A percentile compares a stretch with the other conserved stretches of the same genome.
Conservation (phyloP, 2,797 vertebrate species). For the Sparus aurata region DNA sequence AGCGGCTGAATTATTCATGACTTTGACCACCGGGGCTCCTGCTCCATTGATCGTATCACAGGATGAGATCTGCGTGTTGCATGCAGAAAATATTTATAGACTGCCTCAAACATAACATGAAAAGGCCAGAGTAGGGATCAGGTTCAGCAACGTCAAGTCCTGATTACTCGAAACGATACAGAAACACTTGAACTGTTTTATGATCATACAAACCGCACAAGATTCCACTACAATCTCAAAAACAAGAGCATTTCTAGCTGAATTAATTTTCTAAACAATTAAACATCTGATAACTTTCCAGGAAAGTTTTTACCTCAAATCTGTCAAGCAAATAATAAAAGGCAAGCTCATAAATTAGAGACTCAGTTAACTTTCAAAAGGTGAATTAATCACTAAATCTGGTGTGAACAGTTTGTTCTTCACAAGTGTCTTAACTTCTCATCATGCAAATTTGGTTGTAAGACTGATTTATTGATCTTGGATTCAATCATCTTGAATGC, state of each 20-base stretch:
- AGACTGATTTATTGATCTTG: background rate
- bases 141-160: background rate
- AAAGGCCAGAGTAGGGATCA: background rate
- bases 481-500: background rate
- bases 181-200: background rate
- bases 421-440: background rate
- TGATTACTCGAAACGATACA: slow-evolving; percentile 2
- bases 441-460: background rate
- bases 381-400: background rate
- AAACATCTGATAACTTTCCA: background rate
- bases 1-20: slow-evolving; percentile 74
- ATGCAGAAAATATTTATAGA: slow-evolving; percentile 65
- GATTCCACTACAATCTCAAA: background rate
- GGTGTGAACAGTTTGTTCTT: background rate
- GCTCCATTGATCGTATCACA: slow-evolving; percentile 58
- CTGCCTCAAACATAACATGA: slow-evolving; percentile 16
- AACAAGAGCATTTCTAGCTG: background rate
- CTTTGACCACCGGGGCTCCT: slow-evolving; percentile 45
- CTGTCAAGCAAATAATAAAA: background rate
- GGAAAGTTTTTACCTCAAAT: background rate
- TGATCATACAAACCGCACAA: background rate
- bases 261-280: background rate
- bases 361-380: background rate
- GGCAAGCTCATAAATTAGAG: background rate
- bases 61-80: slow-evolving; percentile 53